phyloP scores from a whole-genome alignment of 2,113 vertebrate genomes.

The Apodemus speciosus region DNA sequence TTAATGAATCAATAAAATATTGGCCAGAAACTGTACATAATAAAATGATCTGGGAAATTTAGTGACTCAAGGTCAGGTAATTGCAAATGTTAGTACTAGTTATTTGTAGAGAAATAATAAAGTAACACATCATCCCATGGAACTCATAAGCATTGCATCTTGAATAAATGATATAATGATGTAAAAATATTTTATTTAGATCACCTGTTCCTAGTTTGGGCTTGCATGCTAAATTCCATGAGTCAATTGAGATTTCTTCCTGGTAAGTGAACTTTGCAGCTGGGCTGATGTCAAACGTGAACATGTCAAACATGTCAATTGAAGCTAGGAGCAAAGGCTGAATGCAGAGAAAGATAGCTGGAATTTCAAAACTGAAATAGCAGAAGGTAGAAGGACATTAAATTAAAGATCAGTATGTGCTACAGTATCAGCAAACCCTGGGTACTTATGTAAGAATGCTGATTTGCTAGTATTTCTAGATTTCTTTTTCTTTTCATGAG shows the following conservation, averaged over 20 bases:
- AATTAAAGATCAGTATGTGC: neutral
- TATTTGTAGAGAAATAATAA: neutral
- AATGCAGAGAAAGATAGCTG: too few relatives aligned
- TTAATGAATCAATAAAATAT: neutral
- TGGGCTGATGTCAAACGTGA: rapidly evolving
- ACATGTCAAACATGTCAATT: neutral
- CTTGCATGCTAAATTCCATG: neutral
- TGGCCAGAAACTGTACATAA: neutral
- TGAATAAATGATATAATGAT: neutral
- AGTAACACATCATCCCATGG: neutral
- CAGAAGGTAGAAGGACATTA: neutral
- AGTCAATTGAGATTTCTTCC: neutral
- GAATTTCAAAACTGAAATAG: neutral
- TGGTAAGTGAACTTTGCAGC: neutral
- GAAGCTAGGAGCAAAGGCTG: neutral
- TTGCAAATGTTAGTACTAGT: neutral
- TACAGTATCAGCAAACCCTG: neutral
- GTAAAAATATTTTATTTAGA: neutral
- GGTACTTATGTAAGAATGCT: neutral
- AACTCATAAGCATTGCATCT: neutral
- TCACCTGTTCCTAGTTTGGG: neutral
- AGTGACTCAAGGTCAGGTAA: neutral
- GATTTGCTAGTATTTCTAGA: neutral
- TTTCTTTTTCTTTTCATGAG: neutral
- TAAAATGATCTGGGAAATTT: neutral